Evolutionary conservation across 1,140 invertebrate genomes (phyloP), one percentile per base, ranked within the genome.

Genomic region (Metaphire vulgaris): DNA sequence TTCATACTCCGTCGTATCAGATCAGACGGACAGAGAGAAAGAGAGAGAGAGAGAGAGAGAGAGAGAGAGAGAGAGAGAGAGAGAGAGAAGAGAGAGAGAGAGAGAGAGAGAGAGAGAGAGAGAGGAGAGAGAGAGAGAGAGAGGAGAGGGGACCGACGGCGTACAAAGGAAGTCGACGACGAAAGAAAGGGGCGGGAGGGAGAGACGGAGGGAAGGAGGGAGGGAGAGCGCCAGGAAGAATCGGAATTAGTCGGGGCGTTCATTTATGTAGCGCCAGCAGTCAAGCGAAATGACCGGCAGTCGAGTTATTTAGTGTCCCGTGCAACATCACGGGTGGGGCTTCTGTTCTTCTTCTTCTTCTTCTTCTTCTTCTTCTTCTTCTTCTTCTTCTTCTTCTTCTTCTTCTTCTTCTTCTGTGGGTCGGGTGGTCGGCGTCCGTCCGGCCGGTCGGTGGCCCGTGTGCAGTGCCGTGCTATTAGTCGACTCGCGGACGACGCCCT

Each of bases 401-500:
- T n/a, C n/a, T n/a, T n/a, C n/a, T n/a, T n/a, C n/a, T n/a, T n/a
- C n/a, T n/a, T n/a, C n/a, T n/a, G n/a, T n/a, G n/a, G n/a, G n/a
- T n/a, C n/a, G n/a, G n/a, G n/a, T n/a, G n/a, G n/a, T n/a, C n/a
- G n/a, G n/a, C n/a, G n/a, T n/a, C n/a, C n/a, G n/a, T n/a, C n/a
- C n/a, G n/a, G n/a, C n/a, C n/a, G n/a, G n/a, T n/a, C n/a, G n/a
- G n/a, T n/a, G n/a, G n/a, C n/a, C n/a, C n/a, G n/a, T n/a, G n/a
- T n/a, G n/a, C n/a, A n/a, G n/a, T n/a, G n/a, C n/a, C n/a, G n/a
- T 56, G 41, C 41, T 56, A 56, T 56, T 56, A 56, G 41, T 56
- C 21, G 41, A n/a, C n/a, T n/a, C n/a, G n/a, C n/a, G n/a, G n/a
- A n/a, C n/a, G n/a, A n/a, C n/a, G n/a, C n/a, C n/a, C n/a, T n/a